Base-by-base conservation (phyloP, 2,113 vertebrate genomes). In the Scortum barcoo region DNA sequence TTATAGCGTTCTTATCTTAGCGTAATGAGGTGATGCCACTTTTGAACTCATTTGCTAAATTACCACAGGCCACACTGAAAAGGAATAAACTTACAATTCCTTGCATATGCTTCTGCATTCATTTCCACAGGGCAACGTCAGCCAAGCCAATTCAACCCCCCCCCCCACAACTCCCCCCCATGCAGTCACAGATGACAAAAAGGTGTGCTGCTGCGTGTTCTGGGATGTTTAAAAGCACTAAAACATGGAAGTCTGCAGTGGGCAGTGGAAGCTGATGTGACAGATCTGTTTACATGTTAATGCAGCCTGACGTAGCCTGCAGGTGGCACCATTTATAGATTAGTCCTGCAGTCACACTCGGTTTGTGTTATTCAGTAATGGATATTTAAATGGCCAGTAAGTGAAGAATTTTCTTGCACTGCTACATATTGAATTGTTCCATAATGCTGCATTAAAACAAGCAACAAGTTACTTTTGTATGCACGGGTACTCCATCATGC, bases 1-100 rank as follows among this genome's bases (percentile, higher is more conserved):
- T 93, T 89, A 91, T 90, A 90, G 87, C 76, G 63, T 91, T 90
- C 88, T 93, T 92, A 92, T 92, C 87, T 89, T 73, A 85, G 87
- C 79, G 69, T 91, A 94, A 93, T 93, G 89, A 93, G 93, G 88
- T 87, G 90, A 87, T 61, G 80, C 57, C 67, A 78, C 86, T 90
- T 91, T 91, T 92, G 81, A 88, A 90, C 86, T 91, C 72, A 73
- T 89, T 92, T 88, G 68, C 85, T 79, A 86, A 92, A 91, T 90
- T 77, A 89, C 89, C 80, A 88, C 57, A 75, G 84, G 87, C 78
- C 81, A 83, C 61, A 69, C 51, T 65, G 74, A 88, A 91, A 86
- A 67, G 77, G 57, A 84, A 83, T 86, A 89, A 89, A 89, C 80
- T 83, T 87, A 24, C 61, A 84, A 80, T 88, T 82, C 73, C 46